Conservation (phyloP, 2,888 invertebrate genomes). For the Panzeria rudis region DNA sequence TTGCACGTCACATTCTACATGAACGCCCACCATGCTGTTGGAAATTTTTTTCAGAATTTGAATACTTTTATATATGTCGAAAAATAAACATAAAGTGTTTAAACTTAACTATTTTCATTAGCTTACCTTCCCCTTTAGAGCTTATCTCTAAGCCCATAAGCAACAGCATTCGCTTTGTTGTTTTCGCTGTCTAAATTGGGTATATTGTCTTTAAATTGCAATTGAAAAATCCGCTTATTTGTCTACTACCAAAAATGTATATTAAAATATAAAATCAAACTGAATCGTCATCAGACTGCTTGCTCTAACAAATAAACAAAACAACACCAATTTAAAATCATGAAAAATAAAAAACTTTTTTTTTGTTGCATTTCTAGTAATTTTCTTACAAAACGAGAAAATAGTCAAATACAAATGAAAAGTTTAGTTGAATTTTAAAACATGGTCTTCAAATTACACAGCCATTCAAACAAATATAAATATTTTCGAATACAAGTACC, state of each 20-base stretch:
- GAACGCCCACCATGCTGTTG: no score
- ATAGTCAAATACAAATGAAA: slow-evolving; percentile 48
- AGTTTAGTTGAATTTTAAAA: slow-evolving; percentile 49
- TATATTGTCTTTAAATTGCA: slow-evolving; percentile 72
- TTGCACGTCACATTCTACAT: no score
- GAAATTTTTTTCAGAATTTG: no score
- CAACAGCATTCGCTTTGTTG: slow-evolving; percentile 30
- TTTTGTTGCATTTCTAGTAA: slow-evolving; percentile 23
- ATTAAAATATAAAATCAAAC: slow-evolving; percentile 49
- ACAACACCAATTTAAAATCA: slow-evolving; percentile 42
- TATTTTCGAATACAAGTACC: slow-evolving; percentile 20
- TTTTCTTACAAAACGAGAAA: slow-evolving; percentile 27
- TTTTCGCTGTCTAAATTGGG: slow-evolving; percentile 56
- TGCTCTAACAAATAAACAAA: slow-evolving; percentile 43
- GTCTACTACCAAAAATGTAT: slow-evolving; percentile 58
- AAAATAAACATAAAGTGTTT: no score
- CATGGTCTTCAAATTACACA: slow-evolving; percentile 20
- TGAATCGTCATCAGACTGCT: background rate
- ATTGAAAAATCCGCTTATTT: slow-evolving; percentile 68
- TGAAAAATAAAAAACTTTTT: slow-evolving; percentile 39
- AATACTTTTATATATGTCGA: no score
- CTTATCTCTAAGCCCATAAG: slow-evolving; percentile 6
- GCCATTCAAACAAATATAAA: slow-evolving; percentile 1
- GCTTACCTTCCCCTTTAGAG: slow-evolving; percentile 5
- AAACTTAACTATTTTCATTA: background rate